Percentiles rank a stretch among this genome's conserved stretches.
These are phyloP conservation scores for Gallinago media DNA, from an alignment of 2,113 vertebrate genomes.

Conservation along the genomic window DNA sequence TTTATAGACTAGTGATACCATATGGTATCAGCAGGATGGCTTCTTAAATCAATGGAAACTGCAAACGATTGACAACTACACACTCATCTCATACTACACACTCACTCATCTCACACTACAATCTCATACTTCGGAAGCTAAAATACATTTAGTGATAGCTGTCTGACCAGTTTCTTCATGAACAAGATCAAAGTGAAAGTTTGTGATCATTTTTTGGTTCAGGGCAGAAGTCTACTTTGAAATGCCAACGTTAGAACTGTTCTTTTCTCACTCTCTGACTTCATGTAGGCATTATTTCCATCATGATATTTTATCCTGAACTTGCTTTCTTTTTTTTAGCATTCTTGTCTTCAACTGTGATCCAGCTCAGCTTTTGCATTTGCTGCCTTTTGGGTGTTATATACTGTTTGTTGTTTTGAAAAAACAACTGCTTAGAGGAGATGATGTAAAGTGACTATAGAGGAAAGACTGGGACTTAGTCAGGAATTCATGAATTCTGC, in stretches of 20 bases:
- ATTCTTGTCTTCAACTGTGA: background rate
- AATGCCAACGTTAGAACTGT: background rate
- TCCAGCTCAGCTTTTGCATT: background rate
- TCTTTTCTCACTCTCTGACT: background rate
- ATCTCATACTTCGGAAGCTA: background rate
- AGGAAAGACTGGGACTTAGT: background rate
- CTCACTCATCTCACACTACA: no score
- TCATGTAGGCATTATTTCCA: background rate
- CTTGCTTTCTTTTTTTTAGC: background rate
- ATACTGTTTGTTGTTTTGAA: background rate
- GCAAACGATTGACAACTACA: fast-evolving
- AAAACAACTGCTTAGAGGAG: background rate
- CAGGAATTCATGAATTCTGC: background rate
- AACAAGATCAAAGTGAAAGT: background rate
- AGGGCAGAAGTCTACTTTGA: background rate
- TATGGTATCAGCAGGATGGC: background rate
- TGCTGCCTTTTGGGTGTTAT: background rate
- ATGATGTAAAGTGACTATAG: fast-evolving
- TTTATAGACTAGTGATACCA: background rate
- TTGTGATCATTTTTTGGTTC: background rate
- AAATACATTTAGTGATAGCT: background rate
- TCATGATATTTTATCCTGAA: background rate
- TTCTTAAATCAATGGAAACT: background rate
- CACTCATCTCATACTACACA: background rate
- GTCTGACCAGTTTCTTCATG: background rate